Percentiles rank a stretch among this genome's conserved stretches.
Evolutionary conservation across 2,888 invertebrate species (phyloP).

Genomic region (Tethea ocularis): DNA sequence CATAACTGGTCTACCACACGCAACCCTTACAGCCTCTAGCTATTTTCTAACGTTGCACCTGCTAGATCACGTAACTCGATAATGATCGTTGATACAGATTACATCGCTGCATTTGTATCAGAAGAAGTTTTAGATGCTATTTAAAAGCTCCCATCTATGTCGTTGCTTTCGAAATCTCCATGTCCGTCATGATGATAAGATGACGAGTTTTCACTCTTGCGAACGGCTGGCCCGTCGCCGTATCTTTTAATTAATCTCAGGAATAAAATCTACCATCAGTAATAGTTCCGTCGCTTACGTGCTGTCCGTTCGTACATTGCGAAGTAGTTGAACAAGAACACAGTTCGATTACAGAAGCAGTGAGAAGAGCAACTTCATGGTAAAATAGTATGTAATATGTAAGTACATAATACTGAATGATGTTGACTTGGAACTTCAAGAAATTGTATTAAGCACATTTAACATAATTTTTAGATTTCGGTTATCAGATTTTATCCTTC

Average conservation of each 20-base stretch:
- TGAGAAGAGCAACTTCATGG: neutral
- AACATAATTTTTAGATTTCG: too few relatives aligned
- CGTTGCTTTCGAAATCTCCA: conserved; percentile 42
- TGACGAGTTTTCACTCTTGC: conserved; percentile 71
- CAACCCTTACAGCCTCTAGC: conserved; percentile 71
- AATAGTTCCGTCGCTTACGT: conserved; percentile 64
- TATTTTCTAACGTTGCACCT: conserved; percentile 70
- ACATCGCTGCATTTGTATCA: conserved; percentile 53
- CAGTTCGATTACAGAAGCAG: conserved; percentile 2
- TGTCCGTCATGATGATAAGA: conserved; percentile 49
- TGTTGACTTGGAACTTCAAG: neutral
- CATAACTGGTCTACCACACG: conserved; percentile 75
- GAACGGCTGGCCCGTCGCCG: conserved; percentile 50
- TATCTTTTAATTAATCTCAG: conserved; percentile 82
- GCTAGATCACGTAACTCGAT: conserved; percentile 48
- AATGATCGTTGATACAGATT: conserved; percentile 39
- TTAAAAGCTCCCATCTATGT: conserved; percentile 38
- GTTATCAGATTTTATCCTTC: neutral
- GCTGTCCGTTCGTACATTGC: conserved; percentile 50
- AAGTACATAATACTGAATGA: neutral
- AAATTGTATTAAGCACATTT: neutral
- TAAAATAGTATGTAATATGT: neutral
- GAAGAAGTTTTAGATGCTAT: conserved; percentile 24
- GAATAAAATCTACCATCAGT: conserved; percentile 71
- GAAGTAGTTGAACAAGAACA: conserved; percentile 33